These are phyloP conservation scores for Manis crassicaudata DNA, from an alignment of 2,797 vertebrate genomes.

Conservation along the genomic window DNA sequence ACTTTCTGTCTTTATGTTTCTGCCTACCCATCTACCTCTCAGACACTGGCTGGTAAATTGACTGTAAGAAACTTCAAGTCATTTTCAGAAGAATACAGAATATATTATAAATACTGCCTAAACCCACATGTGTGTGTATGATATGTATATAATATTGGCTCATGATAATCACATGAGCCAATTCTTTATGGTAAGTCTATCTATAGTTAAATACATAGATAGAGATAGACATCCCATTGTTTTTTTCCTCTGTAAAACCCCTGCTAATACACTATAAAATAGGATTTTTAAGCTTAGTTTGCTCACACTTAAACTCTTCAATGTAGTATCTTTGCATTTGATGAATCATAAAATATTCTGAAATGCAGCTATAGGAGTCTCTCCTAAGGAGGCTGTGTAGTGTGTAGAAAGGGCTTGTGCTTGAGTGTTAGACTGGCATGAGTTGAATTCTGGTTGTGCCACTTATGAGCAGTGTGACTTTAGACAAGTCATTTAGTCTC, in stretches of 20 bases:
- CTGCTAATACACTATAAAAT: neutral
- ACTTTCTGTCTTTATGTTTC: neutral
- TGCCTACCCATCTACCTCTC: neutral
- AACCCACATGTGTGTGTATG: neutral
- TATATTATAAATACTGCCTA: neutral
- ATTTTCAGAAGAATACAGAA: neutral
- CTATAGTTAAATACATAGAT: neutral
- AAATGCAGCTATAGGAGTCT: neutral
- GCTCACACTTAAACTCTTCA: slow-evolving; percentile 3
- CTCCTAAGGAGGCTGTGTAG: neutral
- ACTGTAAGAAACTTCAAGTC: neutral
- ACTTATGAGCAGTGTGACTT: neutral
- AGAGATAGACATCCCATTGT: neutral
- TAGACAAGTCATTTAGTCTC: neutral
- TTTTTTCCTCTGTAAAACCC: neutral
- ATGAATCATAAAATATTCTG: neutral
- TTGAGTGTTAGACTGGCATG: neutral
- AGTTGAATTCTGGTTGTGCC: neutral
- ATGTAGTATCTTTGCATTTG: neutral
- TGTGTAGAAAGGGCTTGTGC: neutral
- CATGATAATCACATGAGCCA: neutral
- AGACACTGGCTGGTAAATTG: neutral
- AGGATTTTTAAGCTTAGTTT: neutral
- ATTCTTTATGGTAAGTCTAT: neutral
- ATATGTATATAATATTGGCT: too few relatives aligned